Base-by-base conservation (phyloP, 2,888 invertebrate species). In the Meandrusa payeni region DNA sequence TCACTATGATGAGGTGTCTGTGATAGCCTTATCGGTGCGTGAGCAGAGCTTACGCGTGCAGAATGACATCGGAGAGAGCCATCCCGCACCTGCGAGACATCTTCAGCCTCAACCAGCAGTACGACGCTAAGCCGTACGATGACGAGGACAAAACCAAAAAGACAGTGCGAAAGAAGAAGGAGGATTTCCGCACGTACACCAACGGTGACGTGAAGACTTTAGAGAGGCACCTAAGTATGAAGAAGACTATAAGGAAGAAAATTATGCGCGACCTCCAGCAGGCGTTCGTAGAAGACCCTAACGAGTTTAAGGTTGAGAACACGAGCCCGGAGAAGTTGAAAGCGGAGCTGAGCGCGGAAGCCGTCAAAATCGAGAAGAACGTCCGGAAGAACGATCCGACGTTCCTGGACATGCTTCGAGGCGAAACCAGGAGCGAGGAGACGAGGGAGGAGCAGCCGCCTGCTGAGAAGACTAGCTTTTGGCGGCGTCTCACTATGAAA, bases 221-320 rank as follows among this genome's bases (percentile, higher is more conserved):
- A 26, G 95, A 95, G 66, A 86, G 94, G 57, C 94, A 95, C 74
- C 89, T 95, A 60, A 94, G 94, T 69, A 95, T 95, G 95, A 95
- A 95, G 86, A 95, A 95, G 71, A 95, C 94, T 9, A 94, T 95
- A 55, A 83, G 94, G 57, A 94, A 94, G 85, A 94, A 94, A 80
- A 94, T 95, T 67, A 95, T 94, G 94, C 88, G 95, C 19, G 94
- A 94, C 73, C 88, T 95, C 57, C 92, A 94, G 64, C 94, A 94
- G 69, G 91, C 91, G 27, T 92, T 92, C 71, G 92, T 92, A 57
- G 92, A 92, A 64, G 92, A 92, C 71, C 92, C 92, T 53, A 92
- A 92, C 73, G 92, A 92, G 80, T 92, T 92, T 75, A 90, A 91
- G 65, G 91, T 92, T 56, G 92, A 92, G 61, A 91, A 92, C 62